These are phyloP conservation scores for Chloroceryle inda DNA, from an alignment of 2,797 vertebrate species.

Conservation along the genomic window DNA sequence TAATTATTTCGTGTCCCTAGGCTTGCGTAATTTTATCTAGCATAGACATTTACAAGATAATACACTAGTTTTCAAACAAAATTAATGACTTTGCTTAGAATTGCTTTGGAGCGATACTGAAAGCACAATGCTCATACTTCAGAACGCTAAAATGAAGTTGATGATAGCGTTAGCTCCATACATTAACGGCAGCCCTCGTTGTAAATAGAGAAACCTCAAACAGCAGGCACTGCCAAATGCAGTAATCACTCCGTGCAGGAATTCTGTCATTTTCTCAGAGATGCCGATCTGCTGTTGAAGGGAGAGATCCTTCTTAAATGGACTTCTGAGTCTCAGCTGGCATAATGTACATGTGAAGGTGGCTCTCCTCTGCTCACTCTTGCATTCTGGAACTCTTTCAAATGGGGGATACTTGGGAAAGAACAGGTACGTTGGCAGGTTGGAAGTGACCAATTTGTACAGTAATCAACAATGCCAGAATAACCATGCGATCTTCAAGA, in stretches of 20 bases:
- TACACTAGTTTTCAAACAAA: neutral
- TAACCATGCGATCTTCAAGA: neutral
- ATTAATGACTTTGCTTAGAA: neutral
- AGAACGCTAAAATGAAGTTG: neutral
- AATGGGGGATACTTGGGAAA: neutral
- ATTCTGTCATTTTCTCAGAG: neutral
- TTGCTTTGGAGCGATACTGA: neutral
- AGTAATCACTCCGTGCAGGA: neutral
- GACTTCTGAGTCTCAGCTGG: neutral
- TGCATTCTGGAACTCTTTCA: neutral
- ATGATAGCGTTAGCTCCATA: neutral
- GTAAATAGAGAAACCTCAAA: neutral
- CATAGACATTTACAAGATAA: neutral
- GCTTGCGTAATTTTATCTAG: neutral
- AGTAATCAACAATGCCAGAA: neutral
- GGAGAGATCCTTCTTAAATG: neutral
- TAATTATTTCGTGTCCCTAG: slow-evolving; percentile 31
- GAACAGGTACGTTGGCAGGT: neutral
- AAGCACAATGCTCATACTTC: neutral
- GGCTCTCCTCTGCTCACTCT: neutral
- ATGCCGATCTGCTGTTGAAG: neutral
- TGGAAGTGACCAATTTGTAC: neutral
- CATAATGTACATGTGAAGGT: neutral
- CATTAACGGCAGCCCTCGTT: neutral
- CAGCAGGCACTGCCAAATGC: neutral